Conservation (phyloP, 2,113 vertebrate species). For the Channa argus region DNA sequence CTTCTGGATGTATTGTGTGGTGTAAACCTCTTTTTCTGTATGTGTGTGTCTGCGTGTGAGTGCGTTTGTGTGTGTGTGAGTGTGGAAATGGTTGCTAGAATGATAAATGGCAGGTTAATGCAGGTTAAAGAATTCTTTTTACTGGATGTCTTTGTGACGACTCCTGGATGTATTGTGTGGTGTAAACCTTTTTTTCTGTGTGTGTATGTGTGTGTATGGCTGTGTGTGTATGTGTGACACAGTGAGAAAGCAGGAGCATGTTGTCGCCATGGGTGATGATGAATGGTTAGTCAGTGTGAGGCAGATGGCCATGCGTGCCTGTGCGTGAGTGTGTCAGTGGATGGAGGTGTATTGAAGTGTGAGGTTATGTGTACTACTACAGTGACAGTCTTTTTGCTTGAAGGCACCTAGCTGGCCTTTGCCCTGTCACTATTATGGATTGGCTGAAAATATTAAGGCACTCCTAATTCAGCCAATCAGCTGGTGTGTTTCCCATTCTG, state of each 20-base stretch:
- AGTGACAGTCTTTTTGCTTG: slow-evolving; percentile 33
- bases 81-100: slow-evolving; percentile 10
- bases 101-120: slow-evolving; percentile 37
- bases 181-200: slow-evolving; percentile 22
- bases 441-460: slow-evolving; percentile 54
- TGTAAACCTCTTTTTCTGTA: slow-evolving; percentile 23
- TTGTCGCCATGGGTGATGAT: slow-evolving; percentile 56
- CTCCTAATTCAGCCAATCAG: slow-evolving; percentile 59
- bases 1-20: slow-evolving; percentile 23
- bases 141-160: slow-evolving; percentile 28
- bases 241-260: slow-evolving; percentile 29
- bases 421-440: slow-evolving; percentile 54
- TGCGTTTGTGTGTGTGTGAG: slow-evolving; percentile 36
- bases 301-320: slow-evolving; percentile 50
- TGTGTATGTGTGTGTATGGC: slow-evolving; percentile 34
- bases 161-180: slow-evolving; percentile 23
- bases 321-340: slow-evolving; percentile 26
- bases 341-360: slow-evolving; percentile 32
- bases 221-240: slow-evolving; percentile 29
- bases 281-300: slow-evolving; percentile 52
- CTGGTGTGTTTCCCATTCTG: slow-evolving; percentile 44
- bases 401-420: slow-evolving; percentile 47
- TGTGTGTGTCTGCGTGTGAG: slow-evolving; percentile 34
- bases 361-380: slow-evolving; percentile 28
- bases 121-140: slow-evolving; percentile 31